These are phyloP conservation scores for Pristionchus exspectatus DNA, from an alignment of 2,888 invertebrate genomes.

Conservation along the genomic window DNA sequence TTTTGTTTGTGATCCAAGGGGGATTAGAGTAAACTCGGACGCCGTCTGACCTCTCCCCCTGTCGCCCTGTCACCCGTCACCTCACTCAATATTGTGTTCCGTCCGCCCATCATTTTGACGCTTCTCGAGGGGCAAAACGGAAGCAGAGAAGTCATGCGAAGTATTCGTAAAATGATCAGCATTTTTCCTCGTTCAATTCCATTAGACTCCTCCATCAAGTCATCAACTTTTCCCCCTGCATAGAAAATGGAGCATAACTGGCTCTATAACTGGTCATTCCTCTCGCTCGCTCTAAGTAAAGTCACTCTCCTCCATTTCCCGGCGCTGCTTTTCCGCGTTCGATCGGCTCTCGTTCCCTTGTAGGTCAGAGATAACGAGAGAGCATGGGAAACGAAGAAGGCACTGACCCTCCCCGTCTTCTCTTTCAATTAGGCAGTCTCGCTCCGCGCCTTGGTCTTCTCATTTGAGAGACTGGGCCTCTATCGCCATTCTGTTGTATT, in stretches of 20 bases:
- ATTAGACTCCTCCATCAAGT: slow-evolving; percentile 7
- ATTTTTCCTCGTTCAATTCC: background rate
- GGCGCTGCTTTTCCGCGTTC: background rate
- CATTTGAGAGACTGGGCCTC: background rate
- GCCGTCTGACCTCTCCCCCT: background rate
- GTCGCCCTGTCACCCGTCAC: background rate
- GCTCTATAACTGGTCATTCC: slow-evolving; percentile 41
- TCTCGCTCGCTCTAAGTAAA: slow-evolving; percentile 1
- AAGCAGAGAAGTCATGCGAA: background rate
- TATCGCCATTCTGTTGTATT: background rate
- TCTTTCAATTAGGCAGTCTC: slow-evolving; percentile 40
- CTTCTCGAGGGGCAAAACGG: background rate
- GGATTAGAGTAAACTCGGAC: background rate
- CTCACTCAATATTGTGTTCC: background rate
- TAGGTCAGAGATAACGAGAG: background rate
- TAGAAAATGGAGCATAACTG: slow-evolving; percentile 4
- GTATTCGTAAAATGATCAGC: background rate
- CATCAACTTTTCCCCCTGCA: background rate
- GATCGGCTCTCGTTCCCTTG: background rate
- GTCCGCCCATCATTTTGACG: slow-evolving; percentile 9
- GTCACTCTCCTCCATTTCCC: background rate
- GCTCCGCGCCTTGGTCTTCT: background rate
- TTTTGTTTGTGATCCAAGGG: background rate
- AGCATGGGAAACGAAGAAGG: background rate
- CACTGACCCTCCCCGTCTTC: background rate